A percentile compares a stretch with the other conserved stretches of the same genome.
Conservation (phyloP, 2,113 vertebrate genomes). For the Zeus faber region DNA sequence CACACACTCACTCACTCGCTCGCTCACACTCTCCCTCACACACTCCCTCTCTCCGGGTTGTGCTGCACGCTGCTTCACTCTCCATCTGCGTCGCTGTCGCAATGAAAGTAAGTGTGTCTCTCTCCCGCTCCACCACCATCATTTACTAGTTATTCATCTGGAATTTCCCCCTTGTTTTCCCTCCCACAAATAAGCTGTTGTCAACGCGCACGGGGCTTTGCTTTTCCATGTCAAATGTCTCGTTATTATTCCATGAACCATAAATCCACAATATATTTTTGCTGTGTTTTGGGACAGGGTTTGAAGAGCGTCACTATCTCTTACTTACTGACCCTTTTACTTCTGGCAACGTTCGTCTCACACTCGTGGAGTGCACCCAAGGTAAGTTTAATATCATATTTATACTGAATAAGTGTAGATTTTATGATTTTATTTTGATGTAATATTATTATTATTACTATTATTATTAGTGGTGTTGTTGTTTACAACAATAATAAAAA, state of each 20-base stretch:
- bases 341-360: slow-evolving; percentile 71
- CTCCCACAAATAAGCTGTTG: too few species aligned
- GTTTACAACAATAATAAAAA: neutral
- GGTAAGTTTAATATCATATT: slow-evolving; percentile 76
- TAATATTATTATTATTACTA: neutral
- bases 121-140: too few species aligned
- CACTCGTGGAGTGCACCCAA: slow-evolving; percentile 77
- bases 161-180: too few species aligned
- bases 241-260: too few species aligned
- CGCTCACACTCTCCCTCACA: too few species aligned
- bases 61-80: slow-evolving; percentile 1
- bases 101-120: slow-evolving; percentile 58
- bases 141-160: too few species aligned
- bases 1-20: too few species aligned
- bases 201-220: too few species aligned
- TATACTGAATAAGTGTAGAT: too few species aligned
- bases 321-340: slow-evolving; percentile 68
- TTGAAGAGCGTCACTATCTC: slow-evolving; percentile 52
- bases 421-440: neutral
- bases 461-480: neutral
- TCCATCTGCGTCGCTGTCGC: slow-evolving; percentile 4
- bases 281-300: too few species aligned
- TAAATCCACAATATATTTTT: too few species aligned
- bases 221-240: too few species aligned
- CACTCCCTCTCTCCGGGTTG: neutral